These are phyloP conservation scores for Bombycilla garrulus DNA, from an alignment of 2,113 vertebrate genomes.

Conservation along the genomic window DNA sequence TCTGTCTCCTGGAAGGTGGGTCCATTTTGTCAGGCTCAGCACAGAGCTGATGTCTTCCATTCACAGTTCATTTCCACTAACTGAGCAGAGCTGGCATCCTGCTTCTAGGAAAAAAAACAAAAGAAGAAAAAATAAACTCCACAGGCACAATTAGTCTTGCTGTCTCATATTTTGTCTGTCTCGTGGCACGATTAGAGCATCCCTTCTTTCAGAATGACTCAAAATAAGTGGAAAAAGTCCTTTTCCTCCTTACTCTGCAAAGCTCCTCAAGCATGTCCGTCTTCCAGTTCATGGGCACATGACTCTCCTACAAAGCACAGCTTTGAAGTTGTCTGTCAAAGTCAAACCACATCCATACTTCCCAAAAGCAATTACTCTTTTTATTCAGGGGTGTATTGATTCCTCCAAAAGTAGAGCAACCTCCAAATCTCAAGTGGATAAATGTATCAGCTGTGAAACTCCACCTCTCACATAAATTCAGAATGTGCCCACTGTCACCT, in stretches of 20 bases:
- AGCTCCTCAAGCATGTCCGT: neutral
- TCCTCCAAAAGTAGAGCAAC: neutral
- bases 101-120: neutral
- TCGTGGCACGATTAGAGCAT: accelerated
- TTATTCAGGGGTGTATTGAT: neutral
- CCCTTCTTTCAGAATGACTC: neutral
- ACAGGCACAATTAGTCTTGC: neutral
- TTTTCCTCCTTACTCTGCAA: neutral
- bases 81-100: neutral
- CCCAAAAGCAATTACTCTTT: neutral
- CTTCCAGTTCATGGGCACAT: neutral
- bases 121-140: neutral
- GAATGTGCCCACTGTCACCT: neutral
- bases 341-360: neutral
- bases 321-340: neutral
- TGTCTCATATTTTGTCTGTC: neutral
- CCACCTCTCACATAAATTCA: neutral
- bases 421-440: neutral
- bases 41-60: neutral
- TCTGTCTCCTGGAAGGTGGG: neutral
- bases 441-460: neutral
- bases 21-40: neutral
- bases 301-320: neutral
- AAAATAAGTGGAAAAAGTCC: neutral
- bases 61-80: neutral